These are phyloP conservation scores for Drosophila nr. perissopoda DNA, from an alignment of 2,888 invertebrate genomes.

Conservation along the genomic window DNA sequence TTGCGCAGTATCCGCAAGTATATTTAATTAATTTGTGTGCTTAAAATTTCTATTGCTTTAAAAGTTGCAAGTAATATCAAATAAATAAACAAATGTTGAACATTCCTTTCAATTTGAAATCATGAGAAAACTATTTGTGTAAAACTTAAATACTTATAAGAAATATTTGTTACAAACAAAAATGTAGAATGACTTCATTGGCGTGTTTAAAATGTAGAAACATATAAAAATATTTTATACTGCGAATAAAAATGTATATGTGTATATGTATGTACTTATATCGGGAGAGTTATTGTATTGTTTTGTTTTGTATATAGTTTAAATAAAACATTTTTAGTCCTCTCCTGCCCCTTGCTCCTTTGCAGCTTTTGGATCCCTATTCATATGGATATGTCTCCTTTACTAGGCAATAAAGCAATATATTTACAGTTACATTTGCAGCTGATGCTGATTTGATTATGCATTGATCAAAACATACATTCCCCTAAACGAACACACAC, in stretches of 20 bases:
- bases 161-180: neutral
- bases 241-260: neutral
- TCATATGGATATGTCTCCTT: neutral
- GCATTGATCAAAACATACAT: slow-evolving; percentile 46
- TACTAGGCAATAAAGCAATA: slow-evolving; percentile 21
- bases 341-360: too few relatives aligned
- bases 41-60: neutral
- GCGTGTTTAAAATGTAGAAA: neutral
- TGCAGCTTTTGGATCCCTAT: neutral
- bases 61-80: neutral
- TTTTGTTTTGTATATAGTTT: neutral
- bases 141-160: neutral
- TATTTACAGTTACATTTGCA: slow-evolving; percentile 33
- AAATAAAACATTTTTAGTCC: neutral
- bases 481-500: slow-evolving; percentile 1
- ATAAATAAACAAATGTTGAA: neutral
- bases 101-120: neutral
- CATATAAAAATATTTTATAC: neutral
- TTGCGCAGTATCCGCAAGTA: neutral
- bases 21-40: neutral
- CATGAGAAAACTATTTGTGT: neutral
- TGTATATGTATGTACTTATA: too few relatives aligned
- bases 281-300: too few relatives aligned
- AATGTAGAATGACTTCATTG: neutral
- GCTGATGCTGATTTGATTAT: slow-evolving; percentile 66